These are phyloP conservation scores for Macroglossus sobrinus DNA, from an alignment of 2,113 vertebrate genomes.

Conservation along the genomic window DNA sequence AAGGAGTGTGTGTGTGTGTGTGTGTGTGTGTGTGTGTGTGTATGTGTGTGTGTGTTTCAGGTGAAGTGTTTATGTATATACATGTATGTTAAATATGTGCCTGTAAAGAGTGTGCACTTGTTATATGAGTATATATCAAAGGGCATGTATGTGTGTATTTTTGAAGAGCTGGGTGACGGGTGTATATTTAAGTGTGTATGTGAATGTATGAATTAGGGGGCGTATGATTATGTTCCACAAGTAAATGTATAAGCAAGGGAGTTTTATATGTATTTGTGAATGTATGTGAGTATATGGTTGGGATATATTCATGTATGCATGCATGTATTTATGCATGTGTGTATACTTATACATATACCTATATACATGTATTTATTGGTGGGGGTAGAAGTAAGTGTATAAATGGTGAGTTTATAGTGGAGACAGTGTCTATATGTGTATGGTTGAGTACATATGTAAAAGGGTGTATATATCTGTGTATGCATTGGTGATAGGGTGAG, in stretches of 20 bases:
- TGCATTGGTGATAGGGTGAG: neutral
- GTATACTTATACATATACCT: neutral
- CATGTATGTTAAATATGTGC: neutral
- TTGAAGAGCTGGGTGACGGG: neutral
- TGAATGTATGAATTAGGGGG: neutral
- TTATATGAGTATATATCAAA: neutral
- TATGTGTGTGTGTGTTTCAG: neutral
- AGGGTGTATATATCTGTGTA: neutral
- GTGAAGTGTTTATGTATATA: neutral
- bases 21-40: neutral
- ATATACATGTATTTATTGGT: neutral
- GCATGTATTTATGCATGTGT: neutral
- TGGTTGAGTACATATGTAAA: neutral
- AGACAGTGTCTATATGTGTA: neutral
- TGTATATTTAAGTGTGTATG: neutral
- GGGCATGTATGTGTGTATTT: neutral
- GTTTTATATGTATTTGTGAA: neutral
- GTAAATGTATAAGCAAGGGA: neutral
- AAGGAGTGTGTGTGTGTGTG: neutral
- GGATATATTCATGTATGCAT: neutral
- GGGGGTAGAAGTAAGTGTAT: neutral
- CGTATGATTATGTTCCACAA: neutral
- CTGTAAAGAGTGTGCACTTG: neutral
- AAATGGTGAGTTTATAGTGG: neutral
- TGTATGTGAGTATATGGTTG: neutral